phyloP scores from a whole-genome alignment of 1,140 invertebrate species.

The Pachyrhynchus sulphureomaculatus region DNA sequence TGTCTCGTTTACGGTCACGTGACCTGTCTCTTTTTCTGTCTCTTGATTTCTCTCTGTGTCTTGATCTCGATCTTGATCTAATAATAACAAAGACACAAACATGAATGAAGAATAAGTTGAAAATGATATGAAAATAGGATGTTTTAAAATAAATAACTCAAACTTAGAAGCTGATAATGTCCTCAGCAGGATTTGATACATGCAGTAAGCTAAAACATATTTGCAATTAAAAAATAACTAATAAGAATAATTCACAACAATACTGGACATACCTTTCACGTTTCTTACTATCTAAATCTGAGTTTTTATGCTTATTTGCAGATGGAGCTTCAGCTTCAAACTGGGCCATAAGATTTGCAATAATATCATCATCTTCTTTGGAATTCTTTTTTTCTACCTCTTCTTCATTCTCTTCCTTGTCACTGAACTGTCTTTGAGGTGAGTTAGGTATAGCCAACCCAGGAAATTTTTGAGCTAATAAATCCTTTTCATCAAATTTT shows the following conservation, averaged over 20 bases:
- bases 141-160: conserved; percentile 1
- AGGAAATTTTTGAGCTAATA: conserved; percentile 79
- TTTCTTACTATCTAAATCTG: conserved; percentile 30
- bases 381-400: conserved; percentile 44
- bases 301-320: conserved; percentile 30
- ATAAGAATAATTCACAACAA: no score
- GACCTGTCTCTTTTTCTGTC: conserved; percentile 42
- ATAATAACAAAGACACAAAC: background rate
- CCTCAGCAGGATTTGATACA: no score
- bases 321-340: conserved; percentile 85
- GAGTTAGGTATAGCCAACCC: conserved; percentile 89
- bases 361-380: conserved; percentile 56
- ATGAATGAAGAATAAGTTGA: background rate
- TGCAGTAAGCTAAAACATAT: no score
- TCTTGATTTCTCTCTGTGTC: conserved; percentile 37
- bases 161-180: no score
- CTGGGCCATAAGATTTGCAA: conserved; percentile 84
- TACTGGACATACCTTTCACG: conserved; percentile 10
- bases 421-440: conserved; percentile 54
- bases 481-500: conserved; percentile 56
- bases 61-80: conserved; percentile 21
- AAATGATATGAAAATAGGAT: no score
- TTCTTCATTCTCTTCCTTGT: conserved; percentile 46
- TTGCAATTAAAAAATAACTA: no score
- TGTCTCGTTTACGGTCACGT: conserved; percentile 41